A percentile compares a stretch with the other conserved stretches of the same genome.
phyloP scores from a whole-genome alignment of 1,140 invertebrate genomes.

The Drosophila ambigua region DNA sequence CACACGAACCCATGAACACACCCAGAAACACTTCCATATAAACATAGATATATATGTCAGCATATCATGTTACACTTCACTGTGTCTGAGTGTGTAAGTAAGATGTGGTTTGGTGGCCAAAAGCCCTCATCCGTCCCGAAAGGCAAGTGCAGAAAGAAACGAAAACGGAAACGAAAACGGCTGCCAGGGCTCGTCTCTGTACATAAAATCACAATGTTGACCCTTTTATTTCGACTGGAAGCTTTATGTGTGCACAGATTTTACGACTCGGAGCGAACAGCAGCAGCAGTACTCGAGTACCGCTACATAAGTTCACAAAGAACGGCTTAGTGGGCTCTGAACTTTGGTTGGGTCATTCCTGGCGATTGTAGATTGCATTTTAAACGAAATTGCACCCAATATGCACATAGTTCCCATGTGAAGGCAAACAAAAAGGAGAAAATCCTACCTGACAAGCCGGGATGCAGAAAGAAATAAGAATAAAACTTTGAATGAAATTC shows the following conservation, averaged over 20 bases:
- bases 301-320: neutral
- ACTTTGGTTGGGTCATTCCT: too few species aligned
- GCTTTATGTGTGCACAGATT: constrained; percentile 68
- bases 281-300: constrained; percentile 7
- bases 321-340: too few species aligned
- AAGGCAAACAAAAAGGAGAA: neutral
- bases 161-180: constrained; percentile 26
- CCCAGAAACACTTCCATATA: neutral
- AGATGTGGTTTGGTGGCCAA: constrained; percentile 39
- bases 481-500: constrained; percentile 22
- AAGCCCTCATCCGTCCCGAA: constrained; percentile 1
- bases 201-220: constrained; percentile 66
- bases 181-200: neutral
- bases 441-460: constrained; percentile 12
- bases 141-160: constrained; percentile 24
- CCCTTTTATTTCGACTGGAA: constrained; percentile 67
- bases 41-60: constrained; percentile 40
- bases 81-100: constrained; percentile 59
- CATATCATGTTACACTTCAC: too few species aligned
- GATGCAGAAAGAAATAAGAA: neutral
- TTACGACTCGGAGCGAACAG: constrained; percentile 53
- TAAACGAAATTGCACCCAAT: constrained; percentile 5
- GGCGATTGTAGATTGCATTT: too few species aligned
- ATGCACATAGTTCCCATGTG: neutral
- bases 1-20: neutral